Evolutionary conservation across 2,113 vertebrate species (phyloP).

Genomic region (Odontophorus gujanensis): DNA sequence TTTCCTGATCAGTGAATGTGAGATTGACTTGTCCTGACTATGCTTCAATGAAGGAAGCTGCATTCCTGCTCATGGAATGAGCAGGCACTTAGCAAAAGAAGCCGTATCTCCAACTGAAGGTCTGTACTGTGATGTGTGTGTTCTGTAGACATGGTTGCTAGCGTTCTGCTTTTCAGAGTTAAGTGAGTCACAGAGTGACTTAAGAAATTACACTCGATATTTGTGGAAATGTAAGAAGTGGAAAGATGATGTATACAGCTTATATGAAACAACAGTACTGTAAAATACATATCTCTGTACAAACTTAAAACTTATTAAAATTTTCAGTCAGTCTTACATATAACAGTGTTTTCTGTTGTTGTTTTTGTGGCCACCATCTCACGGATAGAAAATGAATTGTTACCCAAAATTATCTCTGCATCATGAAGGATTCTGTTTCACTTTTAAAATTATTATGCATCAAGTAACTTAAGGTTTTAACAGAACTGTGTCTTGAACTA

Average conservation of each 20-base stretch:
- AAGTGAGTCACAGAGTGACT: neutral
- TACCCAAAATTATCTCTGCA: neutral
- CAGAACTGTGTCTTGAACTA: neutral
- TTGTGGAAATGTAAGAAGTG: neutral
- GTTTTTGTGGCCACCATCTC: neutral
- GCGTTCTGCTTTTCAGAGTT: neutral
- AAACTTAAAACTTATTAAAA: slow-evolving; percentile 24
- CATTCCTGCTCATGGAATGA: neutral
- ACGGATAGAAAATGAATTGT: neutral
- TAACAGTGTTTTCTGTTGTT: neutral
- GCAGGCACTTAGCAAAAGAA: neutral
- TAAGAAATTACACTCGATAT: neutral
- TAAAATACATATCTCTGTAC: neutral
- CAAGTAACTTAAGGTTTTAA: neutral
- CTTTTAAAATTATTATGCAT: neutral
- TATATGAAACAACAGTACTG: neutral
- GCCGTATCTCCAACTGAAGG: neutral
- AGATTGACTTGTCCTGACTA: neutral
- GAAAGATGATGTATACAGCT: neutral
- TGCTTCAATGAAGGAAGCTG: neutral
- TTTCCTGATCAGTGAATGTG: neutral
- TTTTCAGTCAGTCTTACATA: neutral
- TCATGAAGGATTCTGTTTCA: neutral
- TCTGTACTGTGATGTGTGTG: neutral
- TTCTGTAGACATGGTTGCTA: neutral